Base-by-base conservation (phyloP, 2,113 vertebrate genomes). In the Chrysemys picta region DNA sequence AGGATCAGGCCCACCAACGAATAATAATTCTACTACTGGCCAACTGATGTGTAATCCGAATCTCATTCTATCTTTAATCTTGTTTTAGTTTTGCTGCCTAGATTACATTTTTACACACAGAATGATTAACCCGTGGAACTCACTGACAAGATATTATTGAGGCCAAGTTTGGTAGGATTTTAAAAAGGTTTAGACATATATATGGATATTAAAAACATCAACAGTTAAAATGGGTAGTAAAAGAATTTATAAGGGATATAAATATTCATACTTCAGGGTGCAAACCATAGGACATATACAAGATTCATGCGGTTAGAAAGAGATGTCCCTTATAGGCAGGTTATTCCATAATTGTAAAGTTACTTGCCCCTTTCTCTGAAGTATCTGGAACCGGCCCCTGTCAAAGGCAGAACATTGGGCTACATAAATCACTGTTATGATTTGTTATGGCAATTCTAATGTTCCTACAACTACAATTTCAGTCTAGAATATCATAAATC, bases 1-100 rank as follows among this genome's bases (percentile, higher is more conserved):
- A 89, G 27, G 47, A 88, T 86, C 0, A 0, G 21, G 2, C 13
- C 22, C 54, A 27, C 0, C 1, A 0, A 3, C 6, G 19, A 16
- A n/a, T 16, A 25, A 16, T 35, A 35, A 3, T 0, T 1, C 1
- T 42, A 7, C 17, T 3, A 0, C 38, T n/a, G 27, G 84, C 75
- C 10, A 87, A 16, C 3, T 35, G 2, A 72, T 72, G 0, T 31
- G 14, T 76, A 42, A 79, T 3, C 0, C 69, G 88, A 42, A 87
- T 93, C 80, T 93, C 78, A 27, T 54, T 27, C 2, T 38, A 24
- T 57, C 57, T 92, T 83, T 62, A 80, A 72, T 56, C 8, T 2
- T 19, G 2, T 0, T 89, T 92, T 69, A 49, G 17, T 72, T 87
- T 75, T 75, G 4, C 10, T 81, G 88, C 86, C 57, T 65, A 35